Percentiles rank a stretch among this genome's conserved stretches.
Conservation (phyloP, 2,797 vertebrate genomes). For the Gobionotothen gibberifrons region DNA sequence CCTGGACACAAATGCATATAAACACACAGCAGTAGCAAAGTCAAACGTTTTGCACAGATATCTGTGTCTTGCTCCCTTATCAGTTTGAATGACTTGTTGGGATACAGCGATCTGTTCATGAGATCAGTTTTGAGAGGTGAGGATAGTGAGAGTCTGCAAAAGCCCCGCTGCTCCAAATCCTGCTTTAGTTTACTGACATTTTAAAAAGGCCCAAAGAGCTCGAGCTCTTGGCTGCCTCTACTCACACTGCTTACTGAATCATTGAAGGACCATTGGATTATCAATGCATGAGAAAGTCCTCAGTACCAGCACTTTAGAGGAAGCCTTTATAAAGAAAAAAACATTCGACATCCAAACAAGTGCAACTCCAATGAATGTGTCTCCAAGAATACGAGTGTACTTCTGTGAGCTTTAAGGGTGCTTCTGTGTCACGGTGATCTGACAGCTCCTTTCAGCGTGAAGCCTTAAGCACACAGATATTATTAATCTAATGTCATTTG, state of each 20-base stretch:
- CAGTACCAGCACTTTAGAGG: conserved; percentile 66
- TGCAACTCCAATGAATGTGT: conserved; percentile 43
- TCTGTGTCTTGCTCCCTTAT: conserved; percentile 23
- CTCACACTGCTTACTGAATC: conserved; percentile 70
- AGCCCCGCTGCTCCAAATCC: conserved; percentile 44
- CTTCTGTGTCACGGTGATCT: conserved; percentile 53
- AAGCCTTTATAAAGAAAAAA: conserved; percentile 47
- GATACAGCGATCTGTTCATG: conserved; percentile 18
- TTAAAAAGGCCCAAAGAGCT: conserved; percentile 71
- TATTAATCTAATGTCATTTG: conserved; percentile 27
- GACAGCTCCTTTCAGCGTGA: conserved; percentile 47
- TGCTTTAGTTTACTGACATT: conserved; percentile 66
- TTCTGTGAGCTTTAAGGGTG: conserved; percentile 53
- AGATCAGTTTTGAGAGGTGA: conserved; percentile 52
- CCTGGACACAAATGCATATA: background rate
- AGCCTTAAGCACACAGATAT: conserved; percentile 28
- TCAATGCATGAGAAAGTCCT: conserved; percentile 79
- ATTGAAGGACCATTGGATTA: conserved; percentile 79
- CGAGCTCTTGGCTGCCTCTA: conserved; percentile 58
- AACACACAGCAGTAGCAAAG: conserved; percentile 17
- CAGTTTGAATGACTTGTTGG: conserved; percentile 33
- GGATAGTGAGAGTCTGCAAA: conserved; percentile 26
- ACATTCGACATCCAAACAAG: conserved; percentile 63
- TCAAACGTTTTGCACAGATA: conserved; percentile 19
- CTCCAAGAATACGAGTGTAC: conserved; percentile 52